phyloP scores from a whole-genome alignment of 2,797 vertebrate genomes.

The Typhlichthys subterraneus region DNA sequence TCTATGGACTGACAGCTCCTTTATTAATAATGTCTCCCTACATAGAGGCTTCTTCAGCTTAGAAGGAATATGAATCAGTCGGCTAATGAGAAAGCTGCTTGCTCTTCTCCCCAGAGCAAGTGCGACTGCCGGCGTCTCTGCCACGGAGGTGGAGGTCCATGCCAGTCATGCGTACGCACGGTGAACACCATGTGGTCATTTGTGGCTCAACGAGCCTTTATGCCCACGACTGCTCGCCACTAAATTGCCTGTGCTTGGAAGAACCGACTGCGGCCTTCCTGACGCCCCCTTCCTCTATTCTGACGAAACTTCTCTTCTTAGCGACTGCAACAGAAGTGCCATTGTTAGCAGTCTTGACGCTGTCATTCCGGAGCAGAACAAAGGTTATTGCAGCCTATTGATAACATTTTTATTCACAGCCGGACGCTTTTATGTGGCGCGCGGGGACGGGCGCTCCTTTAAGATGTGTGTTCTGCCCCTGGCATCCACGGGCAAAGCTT shows the following conservation, averaged over 20 bases:
- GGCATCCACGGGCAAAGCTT: slow-evolving; percentile 72
- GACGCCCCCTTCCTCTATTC: slow-evolving; percentile 6
- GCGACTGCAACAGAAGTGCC: slow-evolving; percentile 71
- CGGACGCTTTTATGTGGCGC: slow-evolving; percentile 73
- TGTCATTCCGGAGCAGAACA: slow-evolving; percentile 78
- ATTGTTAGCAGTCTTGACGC: slow-evolving; percentile 80
- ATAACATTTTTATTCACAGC: slow-evolving; percentile 81
- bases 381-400: slow-evolving; percentile 80
- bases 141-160: too few relatives aligned
- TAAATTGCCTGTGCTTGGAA: slow-evolving; percentile 70
- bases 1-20: slow-evolving; percentile 64
- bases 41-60: slow-evolving; percentile 62
- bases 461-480: slow-evolving; percentile 75
- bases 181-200: slow-evolving; percentile 74
- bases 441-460: slow-evolving; percentile 63
- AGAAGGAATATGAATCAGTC: slow-evolving; percentile 76
- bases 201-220: slow-evolving; percentile 67
- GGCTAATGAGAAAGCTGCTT: slow-evolving; percentile 70
- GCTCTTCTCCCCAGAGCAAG: slow-evolving; percentile 50
- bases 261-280: slow-evolving; percentile 30
- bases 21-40: slow-evolving; percentile 75
- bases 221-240: slow-evolving; percentile 70
- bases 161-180: slow-evolving; percentile 39
- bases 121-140: slow-evolving; percentile 52
- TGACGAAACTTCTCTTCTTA: slow-evolving; percentile 50